Evolutionary conservation across 1,140 invertebrate species (phyloP).

Genomic region (Drosophila ogumai): DNA sequence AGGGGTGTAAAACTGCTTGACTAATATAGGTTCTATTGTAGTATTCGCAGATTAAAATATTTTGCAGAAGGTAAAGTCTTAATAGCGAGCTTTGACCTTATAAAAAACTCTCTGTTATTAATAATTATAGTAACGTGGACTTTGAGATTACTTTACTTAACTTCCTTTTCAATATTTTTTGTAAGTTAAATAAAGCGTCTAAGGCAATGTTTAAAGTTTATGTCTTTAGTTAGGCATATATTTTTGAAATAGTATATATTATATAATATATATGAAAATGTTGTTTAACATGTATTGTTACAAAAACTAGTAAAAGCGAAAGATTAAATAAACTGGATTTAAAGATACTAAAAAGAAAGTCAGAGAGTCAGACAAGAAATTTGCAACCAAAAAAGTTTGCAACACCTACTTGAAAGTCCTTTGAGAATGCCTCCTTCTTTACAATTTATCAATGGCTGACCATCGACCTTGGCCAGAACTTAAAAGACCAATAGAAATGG

Average conservation of each 20-base stretch:
- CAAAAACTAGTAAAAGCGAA: no score
- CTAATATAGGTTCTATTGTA: not conserved
- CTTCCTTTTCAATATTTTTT: no score
- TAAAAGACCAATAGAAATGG: slow-evolving; percentile 15
- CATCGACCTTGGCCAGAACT: slow-evolving; percentile 18
- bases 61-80: not conserved
- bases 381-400: slow-evolving; percentile 5
- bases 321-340: not conserved
- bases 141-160: no score
- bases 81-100: not conserved
- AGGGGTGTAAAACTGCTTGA: not conserved
- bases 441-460: slow-evolving; percentile 9
- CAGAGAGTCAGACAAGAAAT: not conserved
- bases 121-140: not conserved
- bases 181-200: no score
- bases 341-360: not conserved
- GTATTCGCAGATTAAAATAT: not conserved
- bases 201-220: no score
- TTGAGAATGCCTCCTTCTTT: not conserved
- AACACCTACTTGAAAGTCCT: slow-evolving; percentile 1
- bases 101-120: not conserved
- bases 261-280: no score
- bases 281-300: no score
- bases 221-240: no score
- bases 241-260: no score